Evolutionary conservation across 2,113 vertebrate species (phyloP), one percentile per base, ranked within the genome.

Genomic region (Psephotus haematonotus): DNA sequence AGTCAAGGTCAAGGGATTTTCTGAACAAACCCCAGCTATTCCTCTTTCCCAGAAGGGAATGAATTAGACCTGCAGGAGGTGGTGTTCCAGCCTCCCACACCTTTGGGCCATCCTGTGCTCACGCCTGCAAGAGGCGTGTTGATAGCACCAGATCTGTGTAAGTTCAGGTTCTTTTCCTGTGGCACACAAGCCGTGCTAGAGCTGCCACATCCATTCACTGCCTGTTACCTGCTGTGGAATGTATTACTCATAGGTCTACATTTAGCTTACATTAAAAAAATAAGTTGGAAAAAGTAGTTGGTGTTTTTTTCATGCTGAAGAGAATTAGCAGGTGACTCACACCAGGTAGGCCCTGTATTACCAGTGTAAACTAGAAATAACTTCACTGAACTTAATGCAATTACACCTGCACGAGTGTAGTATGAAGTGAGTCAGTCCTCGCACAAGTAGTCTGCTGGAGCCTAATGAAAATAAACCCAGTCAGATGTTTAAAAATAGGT

Each of bases 141-240:
- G 33, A 7, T 31, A 57, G 12, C 65, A 43, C 29, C 41, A 72
- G 29, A 82, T 16, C 57, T 46, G 2, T 41, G 9, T 20, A 53
- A 59, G 15, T 28, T 63, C 49, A 41, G 28, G 52, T 69, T 72
- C 28, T 87, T 59, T 74, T 71, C 60, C 44, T 1, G 1, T 43
- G 33, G 19, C 20, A 37, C 8, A 13, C 0, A 0, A 29, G 50
- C 62, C 4, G 0, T 18, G 24, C 62, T 47, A 2, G 0, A 62
- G 46, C 31, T 29, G 50, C 37, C 41, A 35, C 43, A 79, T 82
- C 23, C 65, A 60, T 77, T 92, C 49, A 59, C 10, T 47, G 80
- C 41, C 68, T 16, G 7, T 28, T 95, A 50, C 57, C 71, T 82
- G 49, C 63, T 78, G 29, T 52, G 71, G 68, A 88, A 90, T 13